Conservation (phyloP, 2,888 invertebrate genomes). For the Conomelus anceps region DNA sequence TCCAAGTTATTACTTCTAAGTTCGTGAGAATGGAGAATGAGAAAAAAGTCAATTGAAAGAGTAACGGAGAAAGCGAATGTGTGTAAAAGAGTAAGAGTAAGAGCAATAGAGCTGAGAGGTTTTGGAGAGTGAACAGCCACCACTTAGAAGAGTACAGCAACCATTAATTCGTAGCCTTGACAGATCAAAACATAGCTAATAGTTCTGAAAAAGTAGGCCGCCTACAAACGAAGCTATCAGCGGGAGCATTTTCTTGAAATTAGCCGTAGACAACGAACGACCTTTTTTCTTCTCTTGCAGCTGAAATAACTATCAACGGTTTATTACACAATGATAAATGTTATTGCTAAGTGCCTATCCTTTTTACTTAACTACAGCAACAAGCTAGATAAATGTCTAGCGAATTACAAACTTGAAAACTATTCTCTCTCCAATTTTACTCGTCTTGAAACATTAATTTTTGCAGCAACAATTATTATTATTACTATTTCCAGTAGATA, state of each 20-base stretch:
- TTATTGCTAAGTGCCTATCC: background rate
- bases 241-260: background rate
- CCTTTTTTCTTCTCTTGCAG: background rate
- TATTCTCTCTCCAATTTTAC: background rate
- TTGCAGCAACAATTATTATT: background rate
- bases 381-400: background rate
- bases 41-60: background rate
- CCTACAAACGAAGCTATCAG: background rate
- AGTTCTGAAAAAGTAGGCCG: background rate
- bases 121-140: background rate
- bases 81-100: background rate
- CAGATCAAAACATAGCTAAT: background rate
- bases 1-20: background rate
- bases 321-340: background rate
- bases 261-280: background rate
- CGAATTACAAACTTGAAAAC: background rate
- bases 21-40: background rate
- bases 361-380: background rate
- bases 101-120: background rate
- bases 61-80: background rate
- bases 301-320: background rate
- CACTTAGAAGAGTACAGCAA: background rate
- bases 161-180: background rate
- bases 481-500: background rate
- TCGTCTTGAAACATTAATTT: background rate